phyloP scores from a whole-genome alignment of 2,797 vertebrate species.

The Capromys pilorides region DNA sequence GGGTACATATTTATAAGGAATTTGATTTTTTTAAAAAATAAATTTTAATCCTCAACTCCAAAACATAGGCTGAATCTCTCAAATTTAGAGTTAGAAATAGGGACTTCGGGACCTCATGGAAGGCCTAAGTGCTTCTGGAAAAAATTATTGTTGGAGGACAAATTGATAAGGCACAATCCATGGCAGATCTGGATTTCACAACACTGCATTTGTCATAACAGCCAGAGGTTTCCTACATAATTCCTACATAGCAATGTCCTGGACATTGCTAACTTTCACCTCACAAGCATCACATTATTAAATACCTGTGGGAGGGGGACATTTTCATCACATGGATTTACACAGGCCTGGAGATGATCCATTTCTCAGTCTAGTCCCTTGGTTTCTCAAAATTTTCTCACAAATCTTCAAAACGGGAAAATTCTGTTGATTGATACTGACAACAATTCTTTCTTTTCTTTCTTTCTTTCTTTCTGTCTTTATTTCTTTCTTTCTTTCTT shows the following conservation, averaged over 20 bases:
- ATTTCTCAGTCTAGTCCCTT: neutral
- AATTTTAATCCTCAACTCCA: neutral
- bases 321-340: neutral
- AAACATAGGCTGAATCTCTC: neutral
- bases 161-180: neutral
- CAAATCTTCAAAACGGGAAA: neutral
- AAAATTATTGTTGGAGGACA: neutral
- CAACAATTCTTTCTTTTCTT: neutral
- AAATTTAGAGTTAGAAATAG: neutral
- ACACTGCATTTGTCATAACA: accelerated
- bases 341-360: neutral
- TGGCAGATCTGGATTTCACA: accelerated
- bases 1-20: neutral
- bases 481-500: too few relatives aligned
- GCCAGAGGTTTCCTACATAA: neutral
- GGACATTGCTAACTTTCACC: neutral
- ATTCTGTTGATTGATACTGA: neutral
- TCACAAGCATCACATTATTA: neutral
- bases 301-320: accelerated
- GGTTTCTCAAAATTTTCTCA: neutral
- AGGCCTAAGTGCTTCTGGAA: neutral
- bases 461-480: too few relatives aligned
- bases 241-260: too few relatives aligned
- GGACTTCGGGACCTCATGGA: neutral
- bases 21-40: neutral